phyloP scores from a whole-genome alignment of 2,797 vertebrate genomes.

The Adelosebastes latens region DNA sequence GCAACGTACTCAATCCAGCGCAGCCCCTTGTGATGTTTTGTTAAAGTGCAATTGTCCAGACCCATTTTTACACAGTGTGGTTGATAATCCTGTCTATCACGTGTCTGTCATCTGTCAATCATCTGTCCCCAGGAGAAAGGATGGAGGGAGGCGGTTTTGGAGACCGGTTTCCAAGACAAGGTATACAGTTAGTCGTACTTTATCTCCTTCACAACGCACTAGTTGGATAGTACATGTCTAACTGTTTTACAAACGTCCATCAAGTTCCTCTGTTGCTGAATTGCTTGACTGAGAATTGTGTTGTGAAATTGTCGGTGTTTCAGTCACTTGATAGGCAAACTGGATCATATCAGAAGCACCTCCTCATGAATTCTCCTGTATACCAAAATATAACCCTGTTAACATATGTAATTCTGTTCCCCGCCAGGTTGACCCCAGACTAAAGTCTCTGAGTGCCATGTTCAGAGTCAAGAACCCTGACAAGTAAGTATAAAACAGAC shows the following conservation, averaged over 20 bases:
- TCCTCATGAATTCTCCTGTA: background rate
- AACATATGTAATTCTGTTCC: background rate
- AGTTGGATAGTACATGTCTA: background rate
- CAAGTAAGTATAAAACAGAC: conserved; percentile 87
- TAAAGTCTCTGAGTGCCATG: conserved; percentile 96
- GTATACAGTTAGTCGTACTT: conserved; percentile 71
- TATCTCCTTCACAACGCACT: background rate
- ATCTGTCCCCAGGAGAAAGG: conserved; percentile 87
- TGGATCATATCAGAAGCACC: background rate
- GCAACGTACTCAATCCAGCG: background rate
- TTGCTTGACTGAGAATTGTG: background rate
- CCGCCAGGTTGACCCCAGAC: conserved; percentile 92
- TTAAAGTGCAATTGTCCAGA: background rate
- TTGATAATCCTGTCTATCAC: conserved; percentile 6
- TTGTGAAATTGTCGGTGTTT: background rate
- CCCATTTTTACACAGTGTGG: background rate
- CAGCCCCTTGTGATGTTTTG: background rate
- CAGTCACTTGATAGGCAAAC: background rate
- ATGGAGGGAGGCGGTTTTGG: conserved; percentile 95
- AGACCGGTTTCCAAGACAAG: conserved; percentile 97
- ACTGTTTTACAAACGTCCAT: background rate
- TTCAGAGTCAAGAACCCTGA: conserved; percentile 99
- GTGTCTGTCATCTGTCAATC: conserved; percentile 11
- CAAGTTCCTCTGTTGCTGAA: background rate
- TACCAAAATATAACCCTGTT: background rate